Percentiles rank a stretch among this genome's conserved stretches.
Conservation (phyloP, 1,140 invertebrate species). For the Hyphantria cunea region DNA sequence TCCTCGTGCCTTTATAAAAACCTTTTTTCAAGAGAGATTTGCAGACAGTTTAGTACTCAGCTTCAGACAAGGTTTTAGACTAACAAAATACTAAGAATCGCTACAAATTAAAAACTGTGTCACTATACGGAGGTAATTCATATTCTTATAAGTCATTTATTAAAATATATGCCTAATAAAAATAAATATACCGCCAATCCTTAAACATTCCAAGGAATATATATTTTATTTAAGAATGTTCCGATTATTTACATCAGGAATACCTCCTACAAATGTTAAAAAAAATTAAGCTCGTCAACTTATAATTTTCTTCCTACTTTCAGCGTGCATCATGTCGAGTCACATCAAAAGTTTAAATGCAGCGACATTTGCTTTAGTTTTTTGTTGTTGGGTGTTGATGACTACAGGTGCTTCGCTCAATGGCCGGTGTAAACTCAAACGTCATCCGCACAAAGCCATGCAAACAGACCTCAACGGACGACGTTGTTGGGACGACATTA, state of each 20-base stretch:
- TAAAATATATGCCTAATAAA: too few species aligned
- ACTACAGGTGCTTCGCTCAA: constrained; percentile 40
- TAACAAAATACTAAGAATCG: neutral
- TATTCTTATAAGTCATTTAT: neutral
- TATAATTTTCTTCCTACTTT: neutral
- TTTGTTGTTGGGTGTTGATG: constrained; percentile 42
- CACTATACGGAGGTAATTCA: too few species aligned
- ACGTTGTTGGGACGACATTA: constrained; percentile 87
- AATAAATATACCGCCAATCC: too few species aligned
- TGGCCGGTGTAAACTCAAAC: constrained; percentile 55
- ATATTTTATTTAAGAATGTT: too few species aligned
- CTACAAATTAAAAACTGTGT: neutral
- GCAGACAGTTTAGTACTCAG: constrained; percentile 41
- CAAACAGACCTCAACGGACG: constrained; percentile 85
- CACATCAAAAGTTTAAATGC: constrained; percentile 7
- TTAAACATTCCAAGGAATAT: too few species aligned
- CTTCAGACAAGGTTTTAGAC: constrained; percentile 31
- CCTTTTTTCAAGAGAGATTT: constrained; percentile 28
- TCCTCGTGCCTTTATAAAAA: constrained; percentile 58
- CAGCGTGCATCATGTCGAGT: constrained; percentile 19
- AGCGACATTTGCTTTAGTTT: constrained; percentile 23
- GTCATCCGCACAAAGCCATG: constrained; percentile 65
- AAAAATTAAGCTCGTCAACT: too few species aligned
- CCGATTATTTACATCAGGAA: too few species aligned
- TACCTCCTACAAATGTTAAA: too few species aligned